Percentiles rank a stretch among this genome's conserved stretches.
These are phyloP conservation scores for Homarus americanus DNA, from an alignment of 1,140 invertebrate species.

Conservation along the genomic window DNA sequence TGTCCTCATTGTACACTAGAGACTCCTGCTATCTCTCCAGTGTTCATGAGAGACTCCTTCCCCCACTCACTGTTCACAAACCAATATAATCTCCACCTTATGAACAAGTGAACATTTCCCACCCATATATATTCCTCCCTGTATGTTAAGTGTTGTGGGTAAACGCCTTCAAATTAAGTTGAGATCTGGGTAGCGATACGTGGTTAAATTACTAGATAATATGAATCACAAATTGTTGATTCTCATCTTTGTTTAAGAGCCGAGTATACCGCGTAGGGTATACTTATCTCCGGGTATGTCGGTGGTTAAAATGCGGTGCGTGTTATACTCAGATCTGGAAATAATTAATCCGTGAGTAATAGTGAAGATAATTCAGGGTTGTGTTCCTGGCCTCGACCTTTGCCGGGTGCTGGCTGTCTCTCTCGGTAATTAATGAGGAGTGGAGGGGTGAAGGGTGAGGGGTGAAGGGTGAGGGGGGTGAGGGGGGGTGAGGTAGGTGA, in stretches of 20 bases:
- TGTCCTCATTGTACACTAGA: too few species aligned
- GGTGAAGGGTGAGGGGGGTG: not conserved
- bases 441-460: not conserved
- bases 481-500: not conserved
- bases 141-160: not conserved
- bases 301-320: not conserved
- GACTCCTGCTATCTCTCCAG: too few species aligned
- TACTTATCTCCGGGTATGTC: conserved; percentile 7
- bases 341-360: conserved; percentile 42
- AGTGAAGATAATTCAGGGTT: conserved; percentile 33
- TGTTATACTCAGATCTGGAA: conserved; percentile 22
- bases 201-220: conserved; percentile 38
- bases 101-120: too few species aligned
- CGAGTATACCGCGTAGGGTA: not conserved
- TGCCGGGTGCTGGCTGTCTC: not conserved
- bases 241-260: not conserved
- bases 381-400: conserved; percentile 14
- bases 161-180: conserved; percentile 7
- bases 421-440: not conserved
- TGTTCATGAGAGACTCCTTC: too few species aligned
- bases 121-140: too few species aligned
- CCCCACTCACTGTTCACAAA: too few species aligned
- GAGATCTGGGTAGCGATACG: conserved; percentile 22
- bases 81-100: too few species aligned
- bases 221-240: conserved; percentile 14